These are phyloP conservation scores for Dendrolimus kikuchii DNA, from an alignment of 1,140 invertebrate species.

Conservation along the genomic window DNA sequence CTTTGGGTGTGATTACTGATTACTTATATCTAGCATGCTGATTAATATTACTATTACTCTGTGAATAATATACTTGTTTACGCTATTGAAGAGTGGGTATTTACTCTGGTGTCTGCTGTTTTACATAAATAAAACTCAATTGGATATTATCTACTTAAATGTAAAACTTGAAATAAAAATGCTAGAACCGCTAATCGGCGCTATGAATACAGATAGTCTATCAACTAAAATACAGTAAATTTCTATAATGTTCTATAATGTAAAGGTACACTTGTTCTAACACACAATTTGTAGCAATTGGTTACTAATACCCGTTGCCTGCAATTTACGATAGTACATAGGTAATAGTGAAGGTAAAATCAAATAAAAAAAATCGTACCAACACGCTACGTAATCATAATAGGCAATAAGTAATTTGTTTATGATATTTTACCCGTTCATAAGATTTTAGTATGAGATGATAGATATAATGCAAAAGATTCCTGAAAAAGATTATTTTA, in stretches of 20 bases:
- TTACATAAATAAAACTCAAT: constrained; percentile 34
- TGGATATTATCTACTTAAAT: constrained; percentile 39
- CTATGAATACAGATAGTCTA: constrained; percentile 41
- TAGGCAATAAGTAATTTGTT: too few relatives aligned
- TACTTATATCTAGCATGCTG: constrained; percentile 59
- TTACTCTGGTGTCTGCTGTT: constrained; percentile 33
- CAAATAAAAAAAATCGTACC: constrained; percentile 11
- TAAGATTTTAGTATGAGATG: constrained; percentile 12
- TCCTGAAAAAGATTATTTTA: constrained; percentile 19
- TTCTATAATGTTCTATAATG: constrained; percentile 24
- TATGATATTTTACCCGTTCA: constrained; percentile 20
- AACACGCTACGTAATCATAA: too few relatives aligned
- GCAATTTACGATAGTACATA: constrained; percentile 29
- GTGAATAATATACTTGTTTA: constrained; percentile 34
- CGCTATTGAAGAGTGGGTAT: constrained; percentile 31
- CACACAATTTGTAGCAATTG: constrained; percentile 46
- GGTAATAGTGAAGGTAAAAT: constrained; percentile 44
- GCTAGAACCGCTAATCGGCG: constrained; percentile 59
- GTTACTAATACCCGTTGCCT: constrained; percentile 38
- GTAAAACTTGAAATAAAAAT: constrained; percentile 44
- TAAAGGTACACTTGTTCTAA: constrained; percentile 47
- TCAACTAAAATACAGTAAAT: constrained; percentile 48
- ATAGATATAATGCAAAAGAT: constrained; percentile 2
- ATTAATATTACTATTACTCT: constrained; percentile 41
- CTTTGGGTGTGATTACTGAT: constrained; percentile 41